phyloP scores from a whole-genome alignment of 2,888 invertebrate genomes.

The Prostheceraeus crozeri region DNA sequence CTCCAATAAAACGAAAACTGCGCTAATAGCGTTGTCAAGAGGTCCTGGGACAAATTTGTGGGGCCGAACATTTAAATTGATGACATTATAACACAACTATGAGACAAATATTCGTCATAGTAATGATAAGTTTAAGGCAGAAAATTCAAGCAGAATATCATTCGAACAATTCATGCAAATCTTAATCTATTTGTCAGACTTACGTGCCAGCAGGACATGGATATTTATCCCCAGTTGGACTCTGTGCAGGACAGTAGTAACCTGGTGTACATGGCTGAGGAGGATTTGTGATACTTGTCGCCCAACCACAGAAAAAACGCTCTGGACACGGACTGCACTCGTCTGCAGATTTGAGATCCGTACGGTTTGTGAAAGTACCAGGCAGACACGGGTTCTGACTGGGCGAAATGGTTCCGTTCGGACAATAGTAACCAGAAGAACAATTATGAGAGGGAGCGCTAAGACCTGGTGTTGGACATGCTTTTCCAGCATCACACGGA shows the following conservation, averaged over 20 bases:
- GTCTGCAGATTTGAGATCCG: constrained; percentile 47
- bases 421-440: constrained; percentile 50
- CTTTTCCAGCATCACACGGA: constrained; percentile 47
- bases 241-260: constrained; percentile 49
- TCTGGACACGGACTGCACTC: constrained; percentile 44
- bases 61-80: too few relatives aligned
- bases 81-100: too few relatives aligned
- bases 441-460: neutral
- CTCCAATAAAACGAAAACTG: too few relatives aligned
- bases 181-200: neutral
- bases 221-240: constrained; percentile 34
- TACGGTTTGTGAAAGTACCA: constrained; percentile 47
- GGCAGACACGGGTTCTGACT: constrained; percentile 51
- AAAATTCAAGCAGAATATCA: too few relatives aligned
- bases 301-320: constrained; percentile 50
- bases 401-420: constrained; percentile 46
- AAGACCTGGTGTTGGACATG: constrained; percentile 48
- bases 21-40: too few relatives aligned
- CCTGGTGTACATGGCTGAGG: constrained; percentile 50
- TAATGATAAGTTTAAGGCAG: too few relatives aligned
- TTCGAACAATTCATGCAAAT: too few relatives aligned
- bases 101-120: too few relatives aligned
- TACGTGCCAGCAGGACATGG: constrained; percentile 53
- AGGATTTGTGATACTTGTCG: constrained; percentile 45
- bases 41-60: too few relatives aligned